A percentile compares a stretch with the other conserved stretches of the same genome.
phyloP scores from a whole-genome alignment of 2,113 vertebrate species.

The Tachuris rubrigastra region DNA sequence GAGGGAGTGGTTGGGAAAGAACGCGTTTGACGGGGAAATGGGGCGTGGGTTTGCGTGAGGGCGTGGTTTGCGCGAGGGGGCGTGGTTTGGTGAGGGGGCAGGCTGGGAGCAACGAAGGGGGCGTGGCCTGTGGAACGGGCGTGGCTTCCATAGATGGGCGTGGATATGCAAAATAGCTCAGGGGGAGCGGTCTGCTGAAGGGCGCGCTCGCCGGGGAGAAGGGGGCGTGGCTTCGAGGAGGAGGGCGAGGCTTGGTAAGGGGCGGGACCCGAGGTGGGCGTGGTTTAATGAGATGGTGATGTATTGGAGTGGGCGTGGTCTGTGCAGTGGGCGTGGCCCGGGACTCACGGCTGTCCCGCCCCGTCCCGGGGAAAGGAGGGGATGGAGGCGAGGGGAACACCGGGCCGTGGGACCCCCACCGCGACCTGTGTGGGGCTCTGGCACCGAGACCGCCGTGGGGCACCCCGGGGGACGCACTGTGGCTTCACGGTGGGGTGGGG shows the following conservation, averaged over 20 bases:
- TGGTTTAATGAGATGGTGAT: fast-evolving
- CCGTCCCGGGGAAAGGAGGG: background rate
- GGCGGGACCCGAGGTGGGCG: background rate
- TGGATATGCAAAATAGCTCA: too few species aligned
- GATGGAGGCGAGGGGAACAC: fast-evolving
- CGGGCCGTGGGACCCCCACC: fast-evolving
- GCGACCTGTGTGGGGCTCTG: background rate
- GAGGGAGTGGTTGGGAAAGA: too few species aligned
- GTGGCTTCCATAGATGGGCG: background rate
- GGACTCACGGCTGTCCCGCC: too few species aligned
- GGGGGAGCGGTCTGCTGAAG: background rate
- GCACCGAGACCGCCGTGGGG: background rate
- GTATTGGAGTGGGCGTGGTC: too few species aligned
- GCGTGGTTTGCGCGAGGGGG: too few species aligned
- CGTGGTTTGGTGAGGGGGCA: background rate
- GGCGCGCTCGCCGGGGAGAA: background rate
- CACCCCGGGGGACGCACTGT: background rate
- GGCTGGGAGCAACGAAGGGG: background rate
- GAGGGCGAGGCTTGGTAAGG: background rate
- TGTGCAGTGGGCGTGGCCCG: background rate
- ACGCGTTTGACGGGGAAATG: too few species aligned
- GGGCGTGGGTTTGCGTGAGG: too few species aligned
- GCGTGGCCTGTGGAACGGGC: too few species aligned
- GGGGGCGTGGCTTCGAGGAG: fast-evolving
- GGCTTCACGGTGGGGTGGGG: too few species aligned